Evolutionary conservation across 2,113 vertebrate species (phyloP), one percentile per base, ranked within the genome.

Genomic region (Vimba vimba): DNA sequence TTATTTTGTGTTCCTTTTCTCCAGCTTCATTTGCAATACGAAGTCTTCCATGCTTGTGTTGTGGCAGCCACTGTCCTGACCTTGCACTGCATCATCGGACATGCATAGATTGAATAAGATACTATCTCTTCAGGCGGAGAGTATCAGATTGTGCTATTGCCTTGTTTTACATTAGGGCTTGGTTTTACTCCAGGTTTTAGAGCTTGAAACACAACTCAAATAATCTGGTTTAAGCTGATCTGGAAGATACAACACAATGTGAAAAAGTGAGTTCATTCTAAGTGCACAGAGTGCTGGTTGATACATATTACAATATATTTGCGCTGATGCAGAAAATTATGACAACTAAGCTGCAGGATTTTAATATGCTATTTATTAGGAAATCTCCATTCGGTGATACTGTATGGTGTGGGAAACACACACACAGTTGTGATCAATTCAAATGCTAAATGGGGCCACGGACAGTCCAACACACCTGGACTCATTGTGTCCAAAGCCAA

Each of bases 401-500:
- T 30, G 21, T 36, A 13, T 6, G 21, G 19, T 59, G 19, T 78
- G 27, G 30, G 5, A 36, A 23, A 57, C 15, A 60, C 23, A 15
- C 81, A 81, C 39, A 81, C 39, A 79, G n/a, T 4, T 79, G 21
- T 59, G 78, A 64, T 59, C 45, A 27, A 71, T 8, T 59, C 10
- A 25, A 55, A 55, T 59, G 30, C n/a, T 33, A 55, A 2, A 36
- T 55, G 36, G 23, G 64, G 62, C 57, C 60, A 39, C 13, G 15
- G 50, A 25, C 84, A 43, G 77, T 60, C 83, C 50, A 50, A 47
- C 47, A 19, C 47, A 79, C 12, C 84, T 71, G 73, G 62, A 88
- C 50, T 73, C 59, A 82, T 23, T 75, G 62, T 84, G 59, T 84
- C 76, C 68, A 84, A 88, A 88, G 60, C 69, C 77, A 68, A 89